Evolutionary conservation across 2,888 invertebrate genomes (phyloP).

Genomic region (Ganaspis brasiliensis): DNA sequence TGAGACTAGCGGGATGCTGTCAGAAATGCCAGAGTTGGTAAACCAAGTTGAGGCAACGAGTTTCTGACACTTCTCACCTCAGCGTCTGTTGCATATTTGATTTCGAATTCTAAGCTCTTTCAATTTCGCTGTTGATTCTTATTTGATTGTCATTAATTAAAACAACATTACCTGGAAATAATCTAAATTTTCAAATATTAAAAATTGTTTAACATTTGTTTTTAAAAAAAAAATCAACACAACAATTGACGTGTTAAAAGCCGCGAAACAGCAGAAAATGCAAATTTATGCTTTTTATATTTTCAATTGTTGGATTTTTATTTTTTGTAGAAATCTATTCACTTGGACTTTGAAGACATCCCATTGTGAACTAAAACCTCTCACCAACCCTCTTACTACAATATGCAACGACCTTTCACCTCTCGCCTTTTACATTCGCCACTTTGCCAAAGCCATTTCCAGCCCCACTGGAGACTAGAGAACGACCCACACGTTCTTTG

Average conservation of each 20-base stretch:
- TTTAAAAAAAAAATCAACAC: no score
- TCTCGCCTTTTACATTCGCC: constrained; percentile 42
- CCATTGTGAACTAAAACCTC: constrained; percentile 23
- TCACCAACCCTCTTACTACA: constrained; percentile 22
- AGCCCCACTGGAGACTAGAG: constrained; percentile 26
- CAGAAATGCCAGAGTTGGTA: constrained; percentile 45
- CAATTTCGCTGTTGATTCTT: constrained; percentile 9
- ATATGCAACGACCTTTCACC: constrained; percentile 34
- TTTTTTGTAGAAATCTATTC: not conserved
- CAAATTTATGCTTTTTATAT: not conserved
- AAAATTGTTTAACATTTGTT: no score
- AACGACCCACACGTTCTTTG: constrained; percentile 35
- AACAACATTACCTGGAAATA: not conserved
- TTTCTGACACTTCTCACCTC: constrained; percentile 75
- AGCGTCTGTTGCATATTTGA: constrained; percentile 75
- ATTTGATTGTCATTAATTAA: not conserved
- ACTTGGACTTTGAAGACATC: constrained; percentile 10
- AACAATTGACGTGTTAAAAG: no score
- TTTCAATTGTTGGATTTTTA: not conserved
- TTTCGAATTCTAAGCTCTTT: constrained; percentile 56
- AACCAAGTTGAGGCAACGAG: constrained; percentile 62
- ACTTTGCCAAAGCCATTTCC: constrained; percentile 39
- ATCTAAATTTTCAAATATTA: no score
- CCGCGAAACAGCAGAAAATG: no score
- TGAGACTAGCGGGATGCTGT: constrained; percentile 51